Evolutionary conservation across 2,797 vertebrate species (phyloP).

Genomic region (Brachyalestes nurse): DNA sequence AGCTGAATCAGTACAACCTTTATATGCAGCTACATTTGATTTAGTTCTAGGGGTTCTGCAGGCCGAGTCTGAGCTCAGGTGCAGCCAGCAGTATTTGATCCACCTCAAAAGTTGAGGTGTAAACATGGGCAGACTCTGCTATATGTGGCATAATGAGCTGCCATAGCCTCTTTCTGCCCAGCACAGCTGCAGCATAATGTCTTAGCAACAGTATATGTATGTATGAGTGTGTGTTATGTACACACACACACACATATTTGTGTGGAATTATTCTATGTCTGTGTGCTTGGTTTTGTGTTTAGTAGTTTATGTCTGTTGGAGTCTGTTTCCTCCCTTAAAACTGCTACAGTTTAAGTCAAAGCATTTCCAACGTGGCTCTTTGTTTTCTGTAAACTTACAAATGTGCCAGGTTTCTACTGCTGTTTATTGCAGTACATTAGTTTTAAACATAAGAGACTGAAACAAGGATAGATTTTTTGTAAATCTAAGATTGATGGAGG

Average conservation of each 20-base stretch:
- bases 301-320: neutral
- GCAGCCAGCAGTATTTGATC: neutral
- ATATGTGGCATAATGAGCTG: neutral
- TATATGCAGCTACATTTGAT: neutral
- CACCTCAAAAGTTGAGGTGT: neutral
- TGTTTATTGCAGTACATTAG: neutral
- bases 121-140: neutral
- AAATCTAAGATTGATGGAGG: neutral
- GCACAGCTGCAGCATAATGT: neutral
- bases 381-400: neutral
- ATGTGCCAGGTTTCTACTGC: neutral
- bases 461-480: neutral
- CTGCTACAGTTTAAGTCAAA: neutral
- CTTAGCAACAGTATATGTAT: neutral
- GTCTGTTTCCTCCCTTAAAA: no score
- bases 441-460: neutral
- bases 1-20: neutral
- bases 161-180: neutral
- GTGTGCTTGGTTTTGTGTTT: slow-evolving; percentile 9
- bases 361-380: neutral
- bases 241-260: neutral
- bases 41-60: neutral
- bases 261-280: neutral
- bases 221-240: neutral
- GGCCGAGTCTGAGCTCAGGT: neutral